Evolutionary conservation across 2,888 invertebrate genomes (phyloP), one percentile per base, ranked within the genome.

Genomic region (Eutolmus rufibarbis): DNA sequence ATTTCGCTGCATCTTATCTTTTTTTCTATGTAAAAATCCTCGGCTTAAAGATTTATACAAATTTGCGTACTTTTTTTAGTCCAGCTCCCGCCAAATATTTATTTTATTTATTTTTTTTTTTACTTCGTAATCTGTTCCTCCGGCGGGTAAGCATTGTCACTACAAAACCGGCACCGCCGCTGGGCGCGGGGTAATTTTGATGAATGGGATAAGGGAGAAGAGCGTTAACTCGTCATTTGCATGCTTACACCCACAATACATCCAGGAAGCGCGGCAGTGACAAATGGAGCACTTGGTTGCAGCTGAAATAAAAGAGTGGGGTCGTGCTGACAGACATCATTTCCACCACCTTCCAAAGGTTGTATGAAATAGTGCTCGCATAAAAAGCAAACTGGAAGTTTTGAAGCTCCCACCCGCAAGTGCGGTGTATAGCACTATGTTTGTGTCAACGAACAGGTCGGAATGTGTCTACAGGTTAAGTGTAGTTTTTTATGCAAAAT

Each of bases 231-330:
- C 78, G 78, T 78, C 78, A 78, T 78, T 78, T 78, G 78, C 78
- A 78, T 78, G 78, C 78, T 78, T 40, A 78, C 78, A 78, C 40
- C 78, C 43, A 78, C 78, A 40, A 78, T 78, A 78, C 40, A 78
- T 78, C 43, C 78, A 78, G 78, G 78, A 78, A 78, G 78, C 78
- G 37, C 40, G 43, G 78, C 78, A 78, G 43, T 78, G 78, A 78
- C 78, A 78, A 78, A 78, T 78, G 78, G 78, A 78, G 78, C 78
- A 40, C 78, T 78, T 78, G 78, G 78, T 78, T 78, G 78, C 78
- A 78, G 78, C 43, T 78, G 46, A 78, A 78, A 78, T 78, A 78
- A 78, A 43, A 46, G 78, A 78, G 78, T 78, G 78, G 78, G 78
- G 78, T 37, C 43, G 37, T 43, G 37, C 37, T 78, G 78, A 78